Evolutionary conservation across 2,888 invertebrate genomes (phyloP).

Genomic region (Rapana venosa): DNA sequence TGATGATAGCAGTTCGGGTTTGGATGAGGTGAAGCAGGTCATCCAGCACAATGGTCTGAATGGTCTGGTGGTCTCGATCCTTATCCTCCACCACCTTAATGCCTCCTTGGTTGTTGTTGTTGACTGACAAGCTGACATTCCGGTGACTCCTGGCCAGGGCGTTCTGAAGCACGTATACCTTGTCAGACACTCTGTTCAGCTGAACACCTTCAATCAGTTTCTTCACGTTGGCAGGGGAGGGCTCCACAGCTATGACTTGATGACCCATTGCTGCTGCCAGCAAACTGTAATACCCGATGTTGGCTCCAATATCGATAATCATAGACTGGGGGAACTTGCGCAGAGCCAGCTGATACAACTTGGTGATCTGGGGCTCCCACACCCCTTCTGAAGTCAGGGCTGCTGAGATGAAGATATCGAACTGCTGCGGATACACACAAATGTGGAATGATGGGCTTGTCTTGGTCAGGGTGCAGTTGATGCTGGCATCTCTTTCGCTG

Average conservation of each 20-base stretch:
- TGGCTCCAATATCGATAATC: slow-evolving; percentile 75
- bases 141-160: slow-evolving; percentile 62
- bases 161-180: slow-evolving; percentile 60
- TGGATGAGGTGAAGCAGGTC: slow-evolving; percentile 58
- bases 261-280: slow-evolving; percentile 70
- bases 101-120: slow-evolving; percentile 69
- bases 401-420: slow-evolving; percentile 69
- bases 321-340: slow-evolving; percentile 54
- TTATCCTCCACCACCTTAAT: slow-evolving; percentile 53
- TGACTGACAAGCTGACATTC: slow-evolving; percentile 56
- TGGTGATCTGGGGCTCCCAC: slow-evolving; percentile 72
- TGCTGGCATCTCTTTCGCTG: slow-evolving; percentile 9
- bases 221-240: slow-evolving; percentile 58
- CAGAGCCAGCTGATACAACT: slow-evolving; percentile 62
- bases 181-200: not conserved
- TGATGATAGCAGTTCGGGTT: slow-evolving; percentile 60
- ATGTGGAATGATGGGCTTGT: slow-evolving; percentile 62
- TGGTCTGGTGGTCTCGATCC: slow-evolving; percentile 30
- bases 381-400: slow-evolving; percentile 63
- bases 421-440: slow-evolving; percentile 62
- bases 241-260: slow-evolving; percentile 74
- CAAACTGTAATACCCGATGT: slow-evolving; percentile 73
- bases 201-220: slow-evolving; percentile 57
- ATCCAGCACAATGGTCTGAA: slow-evolving; percentile 57
- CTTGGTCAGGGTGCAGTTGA: slow-evolving; percentile 58